Evolutionary conservation across 2,888 invertebrate species (phyloP).

Genomic region (Adineta ricciae): DNA sequence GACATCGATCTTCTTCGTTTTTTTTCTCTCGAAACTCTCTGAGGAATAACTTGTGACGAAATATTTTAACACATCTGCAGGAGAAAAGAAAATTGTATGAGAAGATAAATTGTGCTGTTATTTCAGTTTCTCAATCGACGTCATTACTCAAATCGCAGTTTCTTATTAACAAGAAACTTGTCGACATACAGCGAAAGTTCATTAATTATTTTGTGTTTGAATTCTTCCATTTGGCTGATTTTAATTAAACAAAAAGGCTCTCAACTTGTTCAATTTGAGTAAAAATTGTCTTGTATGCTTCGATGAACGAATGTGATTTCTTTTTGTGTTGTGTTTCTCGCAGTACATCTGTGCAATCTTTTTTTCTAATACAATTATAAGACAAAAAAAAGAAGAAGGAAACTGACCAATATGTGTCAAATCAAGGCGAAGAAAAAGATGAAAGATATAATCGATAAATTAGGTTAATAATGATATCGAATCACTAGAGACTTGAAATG

Average conservation of each 20-base stretch:
- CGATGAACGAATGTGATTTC: neutral
- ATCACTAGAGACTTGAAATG: neutral
- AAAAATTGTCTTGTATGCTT: neutral
- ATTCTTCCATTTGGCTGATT: neutral
- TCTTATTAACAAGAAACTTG: neutral
- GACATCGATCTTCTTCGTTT: neutral
- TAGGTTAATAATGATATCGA: neutral
- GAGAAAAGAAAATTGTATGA: neutral
- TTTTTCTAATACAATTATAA: neutral
- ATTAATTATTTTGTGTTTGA: constrained; percentile 1
- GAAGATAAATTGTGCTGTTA: too few relatives aligned
- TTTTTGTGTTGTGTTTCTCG: neutral
- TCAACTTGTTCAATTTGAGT: neutral
- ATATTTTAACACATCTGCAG: neutral
- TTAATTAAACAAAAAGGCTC: neutral
- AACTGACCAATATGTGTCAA: neutral
- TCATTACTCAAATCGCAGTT: too few relatives aligned
- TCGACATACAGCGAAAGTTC: neutral
- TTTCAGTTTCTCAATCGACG: too few relatives aligned
- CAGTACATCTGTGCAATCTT: neutral
- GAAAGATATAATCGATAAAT: neutral
- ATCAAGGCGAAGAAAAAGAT: neutral
- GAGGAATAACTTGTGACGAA: neutral
- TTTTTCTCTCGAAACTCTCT: neutral
- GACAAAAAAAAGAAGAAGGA: neutral